Evolutionary conservation across 2,113 vertebrate species (phyloP).

Genomic region (Hepsetus odoe): DNA sequence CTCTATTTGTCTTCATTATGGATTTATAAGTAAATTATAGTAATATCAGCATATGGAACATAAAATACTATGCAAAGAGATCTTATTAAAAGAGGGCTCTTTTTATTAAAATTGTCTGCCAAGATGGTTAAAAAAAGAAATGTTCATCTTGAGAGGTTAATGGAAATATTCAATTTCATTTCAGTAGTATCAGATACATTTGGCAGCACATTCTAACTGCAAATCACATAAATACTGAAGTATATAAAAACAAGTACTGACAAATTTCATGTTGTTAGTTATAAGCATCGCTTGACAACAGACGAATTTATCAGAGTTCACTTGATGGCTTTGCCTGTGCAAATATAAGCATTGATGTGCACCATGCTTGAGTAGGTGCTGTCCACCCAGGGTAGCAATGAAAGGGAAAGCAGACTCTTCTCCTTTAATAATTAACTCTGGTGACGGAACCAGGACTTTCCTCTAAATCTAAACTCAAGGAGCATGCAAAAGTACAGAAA

Average conservation of each 20-base stretch:
- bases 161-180: background rate
- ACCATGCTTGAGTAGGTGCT: background rate
- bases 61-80: constrained; percentile 24
- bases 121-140: constrained; percentile 14
- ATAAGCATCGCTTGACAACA: constrained; percentile 20
- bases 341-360: constrained; percentile 38
- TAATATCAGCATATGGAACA: constrained; percentile 28
- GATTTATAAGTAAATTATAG: background rate
- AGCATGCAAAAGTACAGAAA: background rate
- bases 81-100: too few relatives aligned
- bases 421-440: constrained; percentile 55
- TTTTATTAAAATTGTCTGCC: constrained; percentile 33
- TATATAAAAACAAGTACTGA: too few relatives aligned
- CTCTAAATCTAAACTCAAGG: constrained; percentile 1
- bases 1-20: too few relatives aligned
- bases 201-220: too few relatives aligned
- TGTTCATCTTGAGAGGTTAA: background rate
- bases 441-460: constrained; percentile 40
- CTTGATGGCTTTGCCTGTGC: constrained; percentile 14
- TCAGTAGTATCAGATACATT: too few relatives aligned
- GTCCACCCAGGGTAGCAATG: constrained; percentile 40
- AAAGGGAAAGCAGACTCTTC: constrained; percentile 61
- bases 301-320: constrained; percentile 26
- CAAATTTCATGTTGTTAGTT: too few relatives aligned
- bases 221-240: too few relatives aligned